These are phyloP conservation scores for Pterostichus madidus DNA, from an alignment of 2,888 invertebrate species.

Conservation along the genomic window DNA sequence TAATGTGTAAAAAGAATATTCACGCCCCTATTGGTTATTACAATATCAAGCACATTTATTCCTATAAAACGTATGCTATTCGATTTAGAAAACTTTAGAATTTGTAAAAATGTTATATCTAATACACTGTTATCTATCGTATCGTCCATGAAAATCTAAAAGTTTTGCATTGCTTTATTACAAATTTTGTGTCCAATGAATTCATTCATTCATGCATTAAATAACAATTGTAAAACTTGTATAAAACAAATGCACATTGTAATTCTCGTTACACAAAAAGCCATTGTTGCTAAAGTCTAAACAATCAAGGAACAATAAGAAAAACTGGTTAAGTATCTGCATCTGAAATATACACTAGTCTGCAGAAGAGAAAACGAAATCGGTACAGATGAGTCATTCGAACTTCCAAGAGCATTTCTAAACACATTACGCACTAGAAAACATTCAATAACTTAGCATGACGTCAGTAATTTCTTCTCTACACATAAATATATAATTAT, in stretches of 20 bases:
- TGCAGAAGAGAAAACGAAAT: slow-evolving; percentile 30
- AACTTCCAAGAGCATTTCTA: slow-evolving; percentile 52
- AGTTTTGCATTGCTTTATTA: slow-evolving; percentile 15
- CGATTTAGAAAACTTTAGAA: slow-evolving; percentile 63
- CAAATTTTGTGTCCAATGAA: slow-evolving; percentile 58
- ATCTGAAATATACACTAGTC: slow-evolving; percentile 39
- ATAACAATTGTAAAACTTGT: slow-evolving; percentile 2
- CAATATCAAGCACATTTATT: slow-evolving; percentile 63
- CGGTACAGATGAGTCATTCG: slow-evolving; percentile 22
- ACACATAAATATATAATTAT: slow-evolving; percentile 66
- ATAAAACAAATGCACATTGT: slow-evolving; percentile 35
- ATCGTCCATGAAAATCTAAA: slow-evolving; percentile 27
- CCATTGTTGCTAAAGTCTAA: slow-evolving; percentile 61
- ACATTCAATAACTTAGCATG: slow-evolving; percentile 64
- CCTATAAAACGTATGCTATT: slow-evolving; percentile 64
- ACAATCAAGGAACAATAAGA: slow-evolving; percentile 45
- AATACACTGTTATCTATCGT: slow-evolving; percentile 57
- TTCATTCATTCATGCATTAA: slow-evolving; percentile 55
- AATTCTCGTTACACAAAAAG: slow-evolving; percentile 64
- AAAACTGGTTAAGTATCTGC: slow-evolving; percentile 46
- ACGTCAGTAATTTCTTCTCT: slow-evolving; percentile 53
- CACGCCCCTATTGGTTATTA: slow-evolving; percentile 55
- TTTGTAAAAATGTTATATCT: slow-evolving; percentile 60
- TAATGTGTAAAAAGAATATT: slow-evolving; percentile 56
- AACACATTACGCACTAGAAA: slow-evolving; percentile 60